Conservation (phyloP, 2,888 invertebrate genomes). For the Chloromyia formosa region DNA sequence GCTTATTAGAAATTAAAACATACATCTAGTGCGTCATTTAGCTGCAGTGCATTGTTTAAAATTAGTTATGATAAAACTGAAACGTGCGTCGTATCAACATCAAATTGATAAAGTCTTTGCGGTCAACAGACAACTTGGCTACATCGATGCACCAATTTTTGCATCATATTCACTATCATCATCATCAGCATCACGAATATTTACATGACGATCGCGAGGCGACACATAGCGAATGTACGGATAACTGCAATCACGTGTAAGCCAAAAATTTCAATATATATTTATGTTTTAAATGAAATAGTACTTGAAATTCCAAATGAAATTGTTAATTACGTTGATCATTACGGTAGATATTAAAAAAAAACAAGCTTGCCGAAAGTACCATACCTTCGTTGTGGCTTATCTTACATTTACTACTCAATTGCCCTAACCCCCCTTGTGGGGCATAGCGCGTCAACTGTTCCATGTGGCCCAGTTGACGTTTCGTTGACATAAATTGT, state of each 20-base stretch:
- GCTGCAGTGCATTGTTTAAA: background rate
- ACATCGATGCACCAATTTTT: slow-evolving; percentile 28
- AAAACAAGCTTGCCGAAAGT: too few relatives aligned
- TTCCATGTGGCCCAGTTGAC: too few relatives aligned
- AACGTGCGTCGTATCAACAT: background rate
- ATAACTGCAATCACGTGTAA: slow-evolving; percentile 1
- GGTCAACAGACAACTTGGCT: slow-evolving; percentile 5
- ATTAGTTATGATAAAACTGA: slow-evolving; percentile 11
- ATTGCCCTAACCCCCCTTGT: too few relatives aligned
- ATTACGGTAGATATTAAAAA: too few relatives aligned
- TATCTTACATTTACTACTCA: too few relatives aligned
- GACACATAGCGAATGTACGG: background rate
- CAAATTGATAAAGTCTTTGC: background rate
- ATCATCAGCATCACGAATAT: slow-evolving; percentile 5
- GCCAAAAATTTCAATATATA: background rate
- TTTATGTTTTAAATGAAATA: too few relatives aligned
- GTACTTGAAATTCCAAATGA: too few relatives aligned
- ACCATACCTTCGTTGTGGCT: too few relatives aligned
- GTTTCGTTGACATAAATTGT: too few relatives aligned
- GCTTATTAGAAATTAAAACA: too few relatives aligned
- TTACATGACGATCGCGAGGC: background rate
- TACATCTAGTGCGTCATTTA: too few relatives aligned
- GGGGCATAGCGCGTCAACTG: too few relatives aligned
- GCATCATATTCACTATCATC: slow-evolving; percentile 14
- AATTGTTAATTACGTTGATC: background rate